Conservation (phyloP, 1,140 invertebrate species). For the Lucilia cuprina region DNA sequence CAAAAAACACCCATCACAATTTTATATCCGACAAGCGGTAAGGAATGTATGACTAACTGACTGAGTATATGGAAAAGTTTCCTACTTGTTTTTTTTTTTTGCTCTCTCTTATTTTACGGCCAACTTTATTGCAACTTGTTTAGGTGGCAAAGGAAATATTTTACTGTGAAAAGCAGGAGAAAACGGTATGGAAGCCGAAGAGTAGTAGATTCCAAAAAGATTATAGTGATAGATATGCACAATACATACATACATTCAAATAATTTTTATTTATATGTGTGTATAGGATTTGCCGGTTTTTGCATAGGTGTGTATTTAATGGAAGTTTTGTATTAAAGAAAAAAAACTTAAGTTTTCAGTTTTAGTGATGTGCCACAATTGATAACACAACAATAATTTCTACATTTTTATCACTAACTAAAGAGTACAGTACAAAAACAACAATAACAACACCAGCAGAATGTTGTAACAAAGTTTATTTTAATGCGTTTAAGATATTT, state of each 20-base stretch:
- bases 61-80: too few relatives aligned
- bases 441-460: neutral
- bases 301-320: neutral
- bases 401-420: slow-evolving; percentile 17
- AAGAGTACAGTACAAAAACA: neutral
- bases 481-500: neutral
- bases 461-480: neutral
- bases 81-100: too few relatives aligned
- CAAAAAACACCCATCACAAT: neutral
- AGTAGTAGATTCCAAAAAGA: neutral
- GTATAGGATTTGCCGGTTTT: neutral
- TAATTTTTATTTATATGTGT: too few relatives aligned
- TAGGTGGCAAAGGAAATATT: neutral
- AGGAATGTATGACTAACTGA: neutral
- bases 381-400: slow-evolving; percentile 27
- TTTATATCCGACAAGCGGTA: neutral
- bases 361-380: slow-evolving; percentile 6
- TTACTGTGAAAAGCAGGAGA: neutral
- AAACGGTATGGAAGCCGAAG: neutral
- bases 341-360: neutral
- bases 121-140: neutral
- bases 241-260: neutral
- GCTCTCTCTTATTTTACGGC: neutral
- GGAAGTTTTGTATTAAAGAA: neutral
- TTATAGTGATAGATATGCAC: neutral